Conservation (phyloP, 2,113 vertebrate species). For the Pteropus alecto region DNA sequence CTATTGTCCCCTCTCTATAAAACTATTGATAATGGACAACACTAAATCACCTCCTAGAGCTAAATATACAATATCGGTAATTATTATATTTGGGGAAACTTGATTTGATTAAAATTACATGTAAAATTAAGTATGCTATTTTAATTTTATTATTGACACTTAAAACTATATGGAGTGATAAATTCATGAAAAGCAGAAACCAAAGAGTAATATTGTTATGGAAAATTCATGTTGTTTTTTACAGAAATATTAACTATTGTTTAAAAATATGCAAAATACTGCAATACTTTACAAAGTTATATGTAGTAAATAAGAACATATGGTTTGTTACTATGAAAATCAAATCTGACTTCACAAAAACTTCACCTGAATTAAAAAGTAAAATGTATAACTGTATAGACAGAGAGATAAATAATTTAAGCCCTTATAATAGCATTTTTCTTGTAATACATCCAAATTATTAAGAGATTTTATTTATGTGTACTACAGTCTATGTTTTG, state of each 20-base stretch:
- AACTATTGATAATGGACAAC: not conserved
- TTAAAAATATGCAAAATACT: not conserved
- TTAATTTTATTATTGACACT: not conserved
- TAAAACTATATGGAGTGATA: not conserved
- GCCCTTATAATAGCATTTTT: not conserved
- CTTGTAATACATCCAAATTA: not conserved
- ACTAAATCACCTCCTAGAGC: not conserved
- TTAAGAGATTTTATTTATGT: not conserved
- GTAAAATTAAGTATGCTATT: not conserved
- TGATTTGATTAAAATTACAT: not conserved
- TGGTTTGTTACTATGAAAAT: not conserved
- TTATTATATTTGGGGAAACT: not conserved
- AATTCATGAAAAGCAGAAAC: not conserved
- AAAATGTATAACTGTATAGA: not conserved
- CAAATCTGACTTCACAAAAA: not conserved
- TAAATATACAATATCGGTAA: not conserved
- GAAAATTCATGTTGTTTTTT: not conserved
- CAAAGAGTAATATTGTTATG: not conserved
- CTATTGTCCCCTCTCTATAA: not conserved
- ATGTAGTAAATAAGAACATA: not conserved
- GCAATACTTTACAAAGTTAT: not conserved
- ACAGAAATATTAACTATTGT: not conserved
- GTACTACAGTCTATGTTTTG: not conserved
- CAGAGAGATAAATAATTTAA: not conserved
- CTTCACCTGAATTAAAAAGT: not conserved